Evolutionary conservation across 2,888 invertebrate species (phyloP), one percentile per base, ranked within the genome.

Genomic region (Polydrusus cervinus): DNA sequence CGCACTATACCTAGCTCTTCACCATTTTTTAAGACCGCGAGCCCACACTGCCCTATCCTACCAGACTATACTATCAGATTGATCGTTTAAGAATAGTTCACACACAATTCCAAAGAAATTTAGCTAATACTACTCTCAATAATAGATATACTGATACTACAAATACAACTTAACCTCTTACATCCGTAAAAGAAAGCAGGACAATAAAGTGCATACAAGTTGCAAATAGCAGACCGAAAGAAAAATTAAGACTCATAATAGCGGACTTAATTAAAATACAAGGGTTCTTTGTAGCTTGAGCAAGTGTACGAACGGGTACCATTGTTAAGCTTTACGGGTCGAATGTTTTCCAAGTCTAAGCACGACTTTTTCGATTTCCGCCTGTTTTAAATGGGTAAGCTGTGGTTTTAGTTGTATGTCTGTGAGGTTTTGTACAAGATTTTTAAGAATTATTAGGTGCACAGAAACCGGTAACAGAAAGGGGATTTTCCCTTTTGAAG

Each of bases 361-460:
- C 79, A 79, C 75, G 72, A 74, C 77, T 69, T 69, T 65, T 74
- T 73, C 67, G 45, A 69, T 69, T 77, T 77, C 79, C 78, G 78
- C 69, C 34, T 77, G 78, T 76, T 51, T 14, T 68, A 30, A 55
- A 68, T 57, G 34, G 25, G 25, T 40, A 57, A 43, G 43, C 3
- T 30, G 53, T 16, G 53, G 40, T 16, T 53, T 40, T 16, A 51
- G n/a, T 65, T 65, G 14, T 51, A 49, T 51, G 20, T 53, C 3
- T 66, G 66, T 34, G 11, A 16, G 51, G n/a, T 13, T 38, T 40
- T 34, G 3, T 34, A 34, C 10, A 10, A 10, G 9, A 34, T 34
- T 34, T 34, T 34, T 34, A 8, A 8, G 34, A 34, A 10, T 34
- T 30, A 30, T 7, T 5, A 47, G n/a, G n/a, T n/a, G n/a, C n/a